Percentiles rank a stretch among this genome's conserved stretches.
phyloP scores from a whole-genome alignment of 2,113 vertebrate genomes.

The Gorsachius goisagi region DNA sequence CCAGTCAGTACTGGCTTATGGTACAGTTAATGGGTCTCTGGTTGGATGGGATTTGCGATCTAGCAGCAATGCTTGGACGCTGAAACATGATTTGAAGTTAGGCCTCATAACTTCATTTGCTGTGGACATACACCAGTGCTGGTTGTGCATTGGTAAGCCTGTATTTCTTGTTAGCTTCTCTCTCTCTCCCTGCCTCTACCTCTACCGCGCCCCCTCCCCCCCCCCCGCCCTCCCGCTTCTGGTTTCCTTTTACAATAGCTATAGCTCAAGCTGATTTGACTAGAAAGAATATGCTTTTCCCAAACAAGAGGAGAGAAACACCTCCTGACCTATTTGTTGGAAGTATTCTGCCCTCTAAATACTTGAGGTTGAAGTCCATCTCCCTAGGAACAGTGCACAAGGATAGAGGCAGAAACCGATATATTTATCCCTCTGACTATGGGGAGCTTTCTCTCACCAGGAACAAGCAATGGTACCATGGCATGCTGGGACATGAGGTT shows the following conservation, averaged over 20 bases:
- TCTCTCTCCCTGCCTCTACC: neutral
- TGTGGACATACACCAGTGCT: constrained; percentile 97
- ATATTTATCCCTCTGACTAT: neutral
- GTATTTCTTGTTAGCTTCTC: neutral
- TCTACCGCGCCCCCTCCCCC: too few relatives aligned
- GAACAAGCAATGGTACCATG: constrained; percentile 97
- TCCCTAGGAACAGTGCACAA: neutral
- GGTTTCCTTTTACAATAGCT: neutral
- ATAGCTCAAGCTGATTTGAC: neutral
- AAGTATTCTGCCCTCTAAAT: neutral
- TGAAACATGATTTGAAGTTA: constrained; percentile 91
- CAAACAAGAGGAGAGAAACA: neutral
- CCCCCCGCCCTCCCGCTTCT: too few relatives aligned
- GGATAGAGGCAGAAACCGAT: neutral
- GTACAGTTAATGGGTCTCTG: constrained; percentile 92
- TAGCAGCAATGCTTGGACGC: constrained; percentile 88
- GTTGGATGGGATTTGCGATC: constrained; percentile 96
- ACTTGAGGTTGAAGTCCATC: neutral
- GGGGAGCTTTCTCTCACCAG: constrained; percentile 66
- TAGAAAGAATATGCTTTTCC: neutral
- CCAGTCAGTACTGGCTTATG: constrained; percentile 93
- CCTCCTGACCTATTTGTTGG: neutral
- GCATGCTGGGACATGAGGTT: constrained; percentile 99
- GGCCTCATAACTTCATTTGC: constrained; percentile 97
- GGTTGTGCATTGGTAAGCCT: constrained; percentile 92